These are phyloP conservation scores for Daboia siamensis DNA, from an alignment of 2,113 vertebrate species.

Conservation along the genomic window DNA sequence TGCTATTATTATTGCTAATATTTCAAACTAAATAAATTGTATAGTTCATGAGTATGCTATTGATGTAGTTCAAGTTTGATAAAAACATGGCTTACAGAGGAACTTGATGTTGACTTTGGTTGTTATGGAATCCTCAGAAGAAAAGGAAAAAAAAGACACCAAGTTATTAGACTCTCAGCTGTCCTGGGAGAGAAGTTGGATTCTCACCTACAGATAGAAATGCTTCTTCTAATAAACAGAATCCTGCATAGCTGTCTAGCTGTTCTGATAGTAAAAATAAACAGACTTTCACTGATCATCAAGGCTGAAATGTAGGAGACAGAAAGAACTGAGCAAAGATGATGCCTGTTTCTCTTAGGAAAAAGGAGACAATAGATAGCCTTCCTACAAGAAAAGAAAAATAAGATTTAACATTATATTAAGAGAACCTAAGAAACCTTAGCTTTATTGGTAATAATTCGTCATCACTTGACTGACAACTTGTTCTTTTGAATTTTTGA, in stretches of 20 bases:
- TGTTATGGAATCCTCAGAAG: background rate
- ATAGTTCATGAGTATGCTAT: background rate
- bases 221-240: background rate
- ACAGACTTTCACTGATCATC: background rate
- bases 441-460: background rate
- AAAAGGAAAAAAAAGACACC: background rate
- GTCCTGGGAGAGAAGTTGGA: background rate
- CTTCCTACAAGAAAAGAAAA: background rate
- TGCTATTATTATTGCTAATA: background rate
- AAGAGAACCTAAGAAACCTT: background rate
- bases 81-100: background rate
- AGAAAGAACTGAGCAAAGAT: background rate
- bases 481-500: background rate
- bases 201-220: background rate
- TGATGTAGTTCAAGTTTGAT: background rate
- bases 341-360: background rate
- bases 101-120: background rate
- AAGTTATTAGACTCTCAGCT: background rate
- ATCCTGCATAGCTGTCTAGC: background rate
- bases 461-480: background rate
- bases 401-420: background rate
- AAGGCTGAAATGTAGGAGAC: background rate
- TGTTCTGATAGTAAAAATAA: background rate
- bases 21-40: background rate
- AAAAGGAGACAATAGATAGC: background rate